These are phyloP conservation scores for Luehdorfia chinensis DNA, from an alignment of 1,140 invertebrate genomes.

Conservation along the genomic window DNA sequence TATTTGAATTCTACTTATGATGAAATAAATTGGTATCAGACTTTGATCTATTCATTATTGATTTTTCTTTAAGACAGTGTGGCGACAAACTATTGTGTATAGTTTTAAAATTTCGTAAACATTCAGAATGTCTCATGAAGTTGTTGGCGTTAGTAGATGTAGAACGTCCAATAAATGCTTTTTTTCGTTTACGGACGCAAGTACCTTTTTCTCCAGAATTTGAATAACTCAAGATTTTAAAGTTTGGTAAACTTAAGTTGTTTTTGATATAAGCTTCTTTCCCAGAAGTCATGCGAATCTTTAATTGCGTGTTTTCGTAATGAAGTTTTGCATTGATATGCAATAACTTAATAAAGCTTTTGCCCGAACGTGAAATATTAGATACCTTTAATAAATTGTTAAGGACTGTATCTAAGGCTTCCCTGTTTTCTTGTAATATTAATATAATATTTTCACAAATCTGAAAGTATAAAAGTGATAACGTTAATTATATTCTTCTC, in stretches of 20 bases:
- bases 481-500: not conserved
- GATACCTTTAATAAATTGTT: slow-evolving; percentile 23
- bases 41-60: slow-evolving; percentile 8
- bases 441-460: slow-evolving; percentile 26
- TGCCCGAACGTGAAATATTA: slow-evolving; percentile 19
- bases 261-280: slow-evolving; percentile 15
- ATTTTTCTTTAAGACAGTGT: slow-evolving; percentile 3
- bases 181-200: not conserved
- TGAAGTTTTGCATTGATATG: slow-evolving; percentile 30
- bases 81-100: slow-evolving; percentile 3
- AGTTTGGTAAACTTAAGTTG: slow-evolving; percentile 11
- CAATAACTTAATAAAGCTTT: slow-evolving; percentile 33
- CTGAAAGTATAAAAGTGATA: slow-evolving; percentile 20
- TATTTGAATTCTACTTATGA: slow-evolving; percentile 7
- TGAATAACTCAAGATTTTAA: not conserved
- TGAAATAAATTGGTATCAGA: slow-evolving; percentile 7
- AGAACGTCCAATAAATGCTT: slow-evolving; percentile 1
- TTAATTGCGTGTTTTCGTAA: slow-evolving; percentile 35
- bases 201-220: not conserved
- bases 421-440: slow-evolving; percentile 30
- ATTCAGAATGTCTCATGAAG: slow-evolving; percentile 2
- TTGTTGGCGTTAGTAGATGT: not conserved
- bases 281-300: slow-evolving; percentile 22
- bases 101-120: slow-evolving; percentile 8
- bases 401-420: slow-evolving; percentile 23